Evolutionary conservation across 1,140 invertebrate genomes (phyloP), one percentile per base, ranked within the genome.

Genomic region (Philopotamus ludificatus): DNA sequence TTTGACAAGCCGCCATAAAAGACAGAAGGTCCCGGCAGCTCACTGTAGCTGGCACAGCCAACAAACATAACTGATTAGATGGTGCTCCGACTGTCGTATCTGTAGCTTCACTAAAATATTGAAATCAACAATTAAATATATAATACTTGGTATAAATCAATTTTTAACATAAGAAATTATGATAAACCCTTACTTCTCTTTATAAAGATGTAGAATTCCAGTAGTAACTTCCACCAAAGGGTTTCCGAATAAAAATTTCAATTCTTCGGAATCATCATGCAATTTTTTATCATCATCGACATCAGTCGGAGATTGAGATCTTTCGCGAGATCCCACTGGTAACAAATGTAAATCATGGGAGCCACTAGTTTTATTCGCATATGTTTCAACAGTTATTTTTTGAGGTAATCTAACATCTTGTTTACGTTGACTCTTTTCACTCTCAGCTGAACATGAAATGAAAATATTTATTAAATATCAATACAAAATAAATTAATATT

Each of bases 141-240:
- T 7, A 20, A 15, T 47, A n/a, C n/a, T 9, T n/a, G n/a, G n/a
- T n/a, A n/a, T n/a, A n/a, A n/a, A n/a, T n/a, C n/a, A n/a, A n/a
- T n/a, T n/a, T n/a, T n/a, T n/a, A n/a, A n/a, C n/a, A n/a, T n/a
- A n/a, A 39, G 18, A 16, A 4, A 47, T 47, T 9, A 47, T 47
- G 12, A 16, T 3, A 20, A 39, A 8, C 2, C 34, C 7, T 47
- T 79, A 92, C 90, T 95, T 94, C 79, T 97, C 94, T 79, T 97
- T 97, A 75, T 95, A 98, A 0, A 98, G 80, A 84, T 99, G 96
- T 20, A 99, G 80, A 49, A 99, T 90, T 47, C 97, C 97, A 77
- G 95, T 96, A 0, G 94, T 97, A 25, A 95, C 87, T 83, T 99
- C 97, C 4, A 98, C 94, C 74, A 92, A 90, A 8, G 96, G 96